Conservation (phyloP, 2,113 vertebrate species). For the Thalassoma bifasciatum region DNA sequence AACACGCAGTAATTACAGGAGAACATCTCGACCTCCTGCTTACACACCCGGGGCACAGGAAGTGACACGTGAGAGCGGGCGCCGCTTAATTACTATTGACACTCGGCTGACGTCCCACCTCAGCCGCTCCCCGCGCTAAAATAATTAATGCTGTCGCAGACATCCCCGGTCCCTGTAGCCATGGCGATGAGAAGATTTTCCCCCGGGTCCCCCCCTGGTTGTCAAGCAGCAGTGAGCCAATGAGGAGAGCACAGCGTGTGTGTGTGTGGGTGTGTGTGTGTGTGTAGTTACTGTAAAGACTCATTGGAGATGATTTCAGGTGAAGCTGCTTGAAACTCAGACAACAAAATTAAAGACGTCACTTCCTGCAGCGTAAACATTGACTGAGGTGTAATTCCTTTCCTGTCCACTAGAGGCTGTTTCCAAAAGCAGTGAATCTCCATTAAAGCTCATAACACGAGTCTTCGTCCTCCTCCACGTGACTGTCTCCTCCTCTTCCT, state of each 20-base stretch:
- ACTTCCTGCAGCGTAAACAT: too few relatives aligned
- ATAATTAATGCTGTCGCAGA: constrained; percentile 80
- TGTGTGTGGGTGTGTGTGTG: constrained; percentile 20
- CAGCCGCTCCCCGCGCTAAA: constrained; percentile 68
- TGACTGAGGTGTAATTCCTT: too few relatives aligned
- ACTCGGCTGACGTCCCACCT: constrained; percentile 72
- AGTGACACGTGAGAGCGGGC: constrained; percentile 79
- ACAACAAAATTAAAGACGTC: too few relatives aligned
- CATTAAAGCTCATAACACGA: too few relatives aligned
- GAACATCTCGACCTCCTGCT: constrained; percentile 62
- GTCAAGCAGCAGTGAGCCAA: constrained; percentile 67
- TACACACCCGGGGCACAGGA: constrained; percentile 72
- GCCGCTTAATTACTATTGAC: constrained; percentile 81
- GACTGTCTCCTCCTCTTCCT: constrained; percentile 38
- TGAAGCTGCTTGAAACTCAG: background rate
- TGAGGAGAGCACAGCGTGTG: constrained; percentile 31
- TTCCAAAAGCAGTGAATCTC: too few relatives aligned
- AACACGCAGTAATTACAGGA: constrained; percentile 65
- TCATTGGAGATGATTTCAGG: constrained; percentile 32
- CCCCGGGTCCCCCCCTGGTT: constrained; percentile 52
- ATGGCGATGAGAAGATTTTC: constrained; percentile 77
- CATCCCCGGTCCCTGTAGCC: constrained; percentile 77
- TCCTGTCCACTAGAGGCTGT: too few relatives aligned
- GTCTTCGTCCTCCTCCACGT: constrained; percentile 40
- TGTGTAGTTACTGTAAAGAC: constrained; percentile 13